Evolutionary conservation across 37 sponge, comb jelly and placozoan species (phyloP).

Genomic region (Cliona cf. orientalis): DNA sequence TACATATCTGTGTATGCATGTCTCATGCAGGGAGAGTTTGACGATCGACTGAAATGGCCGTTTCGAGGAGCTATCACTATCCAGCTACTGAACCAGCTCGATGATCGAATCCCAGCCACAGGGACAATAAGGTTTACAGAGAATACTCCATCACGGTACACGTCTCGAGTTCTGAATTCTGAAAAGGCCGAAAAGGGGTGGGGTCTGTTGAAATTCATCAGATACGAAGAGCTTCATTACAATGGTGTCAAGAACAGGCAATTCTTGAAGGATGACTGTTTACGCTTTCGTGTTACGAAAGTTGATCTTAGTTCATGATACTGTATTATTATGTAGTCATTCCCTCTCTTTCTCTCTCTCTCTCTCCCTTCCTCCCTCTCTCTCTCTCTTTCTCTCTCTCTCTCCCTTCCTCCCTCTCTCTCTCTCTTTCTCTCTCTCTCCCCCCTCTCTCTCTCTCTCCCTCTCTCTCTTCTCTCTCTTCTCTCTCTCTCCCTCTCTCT

Average conservation of each 20-base stretch:
- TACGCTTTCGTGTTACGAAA: slow-evolving; percentile 41
- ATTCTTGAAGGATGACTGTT: slow-evolving; percentile 43
- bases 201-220: slow-evolving; percentile 47
- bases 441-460: too few relatives aligned
- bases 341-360: too few relatives aligned
- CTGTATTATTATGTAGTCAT: background rate
- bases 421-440: too few relatives aligned
- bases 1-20: slow-evolving; percentile 43
- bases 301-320: background rate
- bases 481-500: too few relatives aligned
- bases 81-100: slow-evolving; percentile 61
- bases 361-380: background rate
- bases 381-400: background rate
- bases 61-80: slow-evolving; percentile 54
- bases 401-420: slow-evolving; percentile 7
- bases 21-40: slow-evolving; percentile 62
- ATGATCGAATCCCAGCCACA: slow-evolving; percentile 31
- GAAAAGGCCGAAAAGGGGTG: slow-evolving; percentile 25
- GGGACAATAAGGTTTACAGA: slow-evolving; percentile 30
- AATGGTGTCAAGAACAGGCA: slow-evolving; percentile 41
- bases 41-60: slow-evolving; percentile 58
- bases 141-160: slow-evolving; percentile 5
- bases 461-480: too few relatives aligned
- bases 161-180: background rate
- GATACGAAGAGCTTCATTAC: slow-evolving; percentile 29